Conservation (phyloP, 2,113 vertebrate genomes). For the Colinus virginianus region DNA sequence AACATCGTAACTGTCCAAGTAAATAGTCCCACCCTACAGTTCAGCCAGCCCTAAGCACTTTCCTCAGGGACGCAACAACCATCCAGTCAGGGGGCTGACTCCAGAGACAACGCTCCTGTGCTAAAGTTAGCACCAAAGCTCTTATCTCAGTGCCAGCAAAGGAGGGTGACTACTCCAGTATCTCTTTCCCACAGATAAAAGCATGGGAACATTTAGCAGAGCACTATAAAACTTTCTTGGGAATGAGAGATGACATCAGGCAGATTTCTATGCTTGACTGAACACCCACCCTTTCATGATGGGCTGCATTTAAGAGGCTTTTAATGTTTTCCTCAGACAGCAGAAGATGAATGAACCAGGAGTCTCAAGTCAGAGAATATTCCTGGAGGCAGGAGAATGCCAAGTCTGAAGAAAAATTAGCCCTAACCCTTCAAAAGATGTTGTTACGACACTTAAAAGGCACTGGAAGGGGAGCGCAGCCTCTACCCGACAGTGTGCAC, state of each 20-base stretch:
- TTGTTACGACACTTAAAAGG: not conserved
- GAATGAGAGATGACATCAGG: not conserved
- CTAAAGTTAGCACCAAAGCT: not conserved
- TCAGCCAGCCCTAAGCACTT: not conserved
- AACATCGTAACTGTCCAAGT: not conserved
- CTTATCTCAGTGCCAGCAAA: slow-evolving; percentile 13
- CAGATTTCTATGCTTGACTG: not conserved
- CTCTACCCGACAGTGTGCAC: not conserved
- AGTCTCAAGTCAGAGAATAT: not conserved
- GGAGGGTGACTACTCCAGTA: not conserved
- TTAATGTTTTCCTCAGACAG: slow-evolving; percentile 6
- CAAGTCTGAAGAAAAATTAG: not conserved
- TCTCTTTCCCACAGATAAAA: slow-evolving; percentile 49
- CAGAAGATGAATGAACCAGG: not conserved
- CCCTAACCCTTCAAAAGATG: not conserved
- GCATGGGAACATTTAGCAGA: slow-evolving; percentile 4
- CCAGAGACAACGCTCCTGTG: not conserved
- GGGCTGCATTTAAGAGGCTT: not conserved
- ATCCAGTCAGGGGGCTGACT: not conserved
- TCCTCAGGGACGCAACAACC: not conserved
- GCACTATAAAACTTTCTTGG: not conserved
- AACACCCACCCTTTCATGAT: slow-evolving; percentile 31
- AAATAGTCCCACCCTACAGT: not conserved
- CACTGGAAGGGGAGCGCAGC: not conserved
- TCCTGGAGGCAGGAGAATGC: slow-evolving; percentile 1